phyloP scores from a whole-genome alignment of 2,797 vertebrate genomes.

The Megaceryle alcyon region DNA sequence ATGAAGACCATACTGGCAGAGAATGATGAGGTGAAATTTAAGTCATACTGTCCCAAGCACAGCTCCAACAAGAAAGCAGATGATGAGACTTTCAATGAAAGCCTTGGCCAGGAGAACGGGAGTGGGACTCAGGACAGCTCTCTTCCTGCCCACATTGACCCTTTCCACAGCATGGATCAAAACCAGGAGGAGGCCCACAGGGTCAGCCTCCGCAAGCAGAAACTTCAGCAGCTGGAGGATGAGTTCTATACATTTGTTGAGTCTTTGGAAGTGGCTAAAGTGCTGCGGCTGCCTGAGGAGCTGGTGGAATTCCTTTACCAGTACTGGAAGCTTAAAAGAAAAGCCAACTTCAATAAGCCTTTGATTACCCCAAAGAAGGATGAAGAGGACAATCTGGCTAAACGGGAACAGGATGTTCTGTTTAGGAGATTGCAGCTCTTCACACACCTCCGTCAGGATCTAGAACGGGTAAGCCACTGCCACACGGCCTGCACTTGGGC shows the following conservation, averaged over 20 bases:
- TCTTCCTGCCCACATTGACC: constrained; percentile 31
- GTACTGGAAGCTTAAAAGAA: constrained; percentile 98
- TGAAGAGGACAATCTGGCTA: constrained; percentile 95
- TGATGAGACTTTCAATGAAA: constrained; percentile 59
- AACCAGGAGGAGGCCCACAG: constrained; percentile 85
- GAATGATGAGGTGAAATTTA: constrained; percentile 97
- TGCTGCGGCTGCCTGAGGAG: constrained; percentile 83
- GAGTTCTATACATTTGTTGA: constrained; percentile 92
- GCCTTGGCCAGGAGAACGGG: constrained; percentile 71
- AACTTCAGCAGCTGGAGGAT: constrained; percentile 95
- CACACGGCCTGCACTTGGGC: background rate
- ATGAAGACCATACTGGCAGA: constrained; percentile 96
- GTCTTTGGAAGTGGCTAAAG: constrained; percentile 83
- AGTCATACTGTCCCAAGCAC: constrained; percentile 95
- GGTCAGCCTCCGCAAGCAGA: constrained; percentile 89
- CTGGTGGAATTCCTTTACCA: constrained; percentile 91
- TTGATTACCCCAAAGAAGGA: constrained; percentile 95
- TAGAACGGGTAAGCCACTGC: constrained; percentile 89
- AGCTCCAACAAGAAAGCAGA: constrained; percentile 78
- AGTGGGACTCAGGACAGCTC: constrained; percentile 65
- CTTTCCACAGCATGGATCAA: constrained; percentile 74
- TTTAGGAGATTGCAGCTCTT: constrained; percentile 94
- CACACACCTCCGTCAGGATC: constrained; percentile 95
- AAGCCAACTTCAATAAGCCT: constrained; percentile 94
- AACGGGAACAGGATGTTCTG: constrained; percentile 93